Percentiles rank a stretch among this genome's conserved stretches.
Conservation (phyloP, 2,888 invertebrate genomes). For the Alloplasta piceator region DNA sequence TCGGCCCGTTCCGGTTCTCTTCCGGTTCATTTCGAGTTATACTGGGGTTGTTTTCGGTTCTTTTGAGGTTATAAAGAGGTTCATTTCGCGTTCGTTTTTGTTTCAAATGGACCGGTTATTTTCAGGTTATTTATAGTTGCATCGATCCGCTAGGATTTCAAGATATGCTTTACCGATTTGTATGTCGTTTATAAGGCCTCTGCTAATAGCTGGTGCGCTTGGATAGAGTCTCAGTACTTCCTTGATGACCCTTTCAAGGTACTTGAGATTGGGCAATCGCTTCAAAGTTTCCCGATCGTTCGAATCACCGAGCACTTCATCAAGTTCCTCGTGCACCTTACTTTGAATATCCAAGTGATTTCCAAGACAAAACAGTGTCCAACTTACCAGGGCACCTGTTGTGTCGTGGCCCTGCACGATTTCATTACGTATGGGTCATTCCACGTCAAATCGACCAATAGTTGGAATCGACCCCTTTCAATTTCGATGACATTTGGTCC, state of each 20-base stretch:
- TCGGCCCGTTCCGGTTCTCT: too few species aligned
- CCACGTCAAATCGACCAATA: too few species aligned
- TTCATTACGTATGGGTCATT: too few species aligned
- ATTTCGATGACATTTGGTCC: too few species aligned
- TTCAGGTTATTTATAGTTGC: too few species aligned
- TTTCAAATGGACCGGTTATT: too few species aligned
- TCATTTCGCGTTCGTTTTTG: too few species aligned
- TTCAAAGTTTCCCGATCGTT: constrained; percentile 74
- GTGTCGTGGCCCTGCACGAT: constrained; percentile 84
- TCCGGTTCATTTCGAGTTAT: too few species aligned
- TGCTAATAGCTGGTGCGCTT: constrained; percentile 84
- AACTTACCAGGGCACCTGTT: constrained; percentile 84
- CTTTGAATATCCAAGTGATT: constrained; percentile 83
- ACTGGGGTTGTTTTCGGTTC: too few species aligned
- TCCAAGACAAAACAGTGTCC: constrained; percentile 84
- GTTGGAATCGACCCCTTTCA: too few species aligned
- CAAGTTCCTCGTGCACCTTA: constrained; percentile 83
- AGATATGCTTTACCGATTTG: constrained; percentile 76
- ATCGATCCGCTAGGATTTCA: too few species aligned
- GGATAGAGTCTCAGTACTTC: constrained; percentile 85
- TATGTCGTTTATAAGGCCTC: constrained; percentile 83
- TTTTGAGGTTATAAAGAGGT: too few species aligned
- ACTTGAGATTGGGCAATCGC: constrained; percentile 82
- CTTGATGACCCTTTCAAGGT: constrained; percentile 86
- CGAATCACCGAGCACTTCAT: constrained; percentile 78